A percentile compares a stretch with the other conserved stretches of the same genome.
Conservation (phyloP, 1,140 invertebrate species). For the Saccostrea echinata region DNA sequence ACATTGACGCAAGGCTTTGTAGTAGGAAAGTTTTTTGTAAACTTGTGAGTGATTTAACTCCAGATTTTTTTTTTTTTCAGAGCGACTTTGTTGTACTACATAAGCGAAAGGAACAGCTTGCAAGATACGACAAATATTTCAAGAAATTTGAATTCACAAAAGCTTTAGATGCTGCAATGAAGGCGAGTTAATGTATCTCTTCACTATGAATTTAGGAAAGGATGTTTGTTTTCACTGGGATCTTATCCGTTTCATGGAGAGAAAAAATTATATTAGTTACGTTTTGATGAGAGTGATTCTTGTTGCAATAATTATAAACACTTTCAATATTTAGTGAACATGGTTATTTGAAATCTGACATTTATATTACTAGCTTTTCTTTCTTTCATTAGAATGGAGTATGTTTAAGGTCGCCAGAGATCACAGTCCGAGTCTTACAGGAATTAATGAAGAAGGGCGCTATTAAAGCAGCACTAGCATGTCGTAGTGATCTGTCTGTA, state of each 20-base stretch:
- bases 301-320: background rate
- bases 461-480: conserved; percentile 84
- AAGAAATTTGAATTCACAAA: conserved; percentile 91
- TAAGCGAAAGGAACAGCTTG: conserved; percentile 68
- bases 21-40: no score
- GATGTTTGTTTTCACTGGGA: no score
- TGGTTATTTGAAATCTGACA: background rate
- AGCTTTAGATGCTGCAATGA: conserved; percentile 88
- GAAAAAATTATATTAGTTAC: no score
- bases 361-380: background rate
- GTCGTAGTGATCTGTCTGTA: conserved; percentile 86
- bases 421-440: conserved; percentile 89
- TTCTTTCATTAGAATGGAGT: conserved; percentile 79
- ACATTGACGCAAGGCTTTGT: no score
- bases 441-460: conserved; percentile 84
- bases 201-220: no score
- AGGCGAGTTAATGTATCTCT: conserved; percentile 67
- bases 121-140: conserved; percentile 85
- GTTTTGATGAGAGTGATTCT: background rate
- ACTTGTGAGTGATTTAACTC: no score
- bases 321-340: background rate
- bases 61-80: conserved; percentile 60
- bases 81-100: conserved; percentile 73
- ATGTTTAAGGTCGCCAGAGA: conserved; percentile 83
- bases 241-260: no score